These are phyloP conservation scores for Urocynchramus pylzowi DNA, from an alignment of 2,113 vertebrate species.

Conservation along the genomic window DNA sequence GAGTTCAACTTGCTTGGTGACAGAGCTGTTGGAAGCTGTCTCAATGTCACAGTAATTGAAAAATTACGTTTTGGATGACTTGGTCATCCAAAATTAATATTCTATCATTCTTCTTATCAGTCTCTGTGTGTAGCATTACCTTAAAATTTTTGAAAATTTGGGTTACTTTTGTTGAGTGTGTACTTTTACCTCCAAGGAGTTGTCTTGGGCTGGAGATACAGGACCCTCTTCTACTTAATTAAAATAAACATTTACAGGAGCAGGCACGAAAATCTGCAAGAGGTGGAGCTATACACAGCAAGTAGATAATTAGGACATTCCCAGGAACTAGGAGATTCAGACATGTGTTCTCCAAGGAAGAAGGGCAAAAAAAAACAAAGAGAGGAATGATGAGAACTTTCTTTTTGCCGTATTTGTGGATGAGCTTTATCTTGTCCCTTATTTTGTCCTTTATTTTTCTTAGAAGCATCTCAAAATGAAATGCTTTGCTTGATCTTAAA, in stretches of 20 bases:
- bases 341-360: not conserved
- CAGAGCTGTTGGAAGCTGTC: not conserved
- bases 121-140: not conserved
- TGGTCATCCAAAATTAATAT: not conserved
- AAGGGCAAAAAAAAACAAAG: not conserved
- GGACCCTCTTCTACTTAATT: not conserved
- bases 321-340: not conserved
- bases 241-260: not conserved
- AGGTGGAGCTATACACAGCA: not conserved
- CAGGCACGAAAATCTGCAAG: not conserved
- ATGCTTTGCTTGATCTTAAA: not conserved
- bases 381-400: not conserved
- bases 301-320: not conserved
- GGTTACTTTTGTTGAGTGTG: not conserved
- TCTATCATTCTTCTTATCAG: not conserved
- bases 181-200: not conserved
- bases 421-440: not conserved
- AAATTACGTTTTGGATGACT: too few relatives aligned
- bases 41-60: not conserved
- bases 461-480: not conserved
- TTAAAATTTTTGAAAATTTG: not conserved
- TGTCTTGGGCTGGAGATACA: not conserved
- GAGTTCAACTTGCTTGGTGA: not conserved
- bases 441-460: not conserved
- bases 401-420: not conserved